Conservation (phyloP, 2,797 vertebrate species). For the Clarias laeviceps region DNA sequence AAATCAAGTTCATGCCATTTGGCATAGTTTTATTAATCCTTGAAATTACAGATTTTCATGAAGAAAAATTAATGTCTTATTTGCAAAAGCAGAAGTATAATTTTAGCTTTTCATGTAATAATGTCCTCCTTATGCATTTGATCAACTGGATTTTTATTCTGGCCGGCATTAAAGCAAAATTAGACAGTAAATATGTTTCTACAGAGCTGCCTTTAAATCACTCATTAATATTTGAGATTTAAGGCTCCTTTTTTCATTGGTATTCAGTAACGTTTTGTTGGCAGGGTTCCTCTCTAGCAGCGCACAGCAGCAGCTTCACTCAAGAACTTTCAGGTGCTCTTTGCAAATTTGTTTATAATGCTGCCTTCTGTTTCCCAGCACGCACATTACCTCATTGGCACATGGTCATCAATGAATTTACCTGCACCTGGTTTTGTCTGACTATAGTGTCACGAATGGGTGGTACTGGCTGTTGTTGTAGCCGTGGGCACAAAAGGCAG, state of each 20-base stretch:
- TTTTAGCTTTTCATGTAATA: not conserved
- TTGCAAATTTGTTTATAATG: no score
- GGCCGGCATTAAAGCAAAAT: not conserved
- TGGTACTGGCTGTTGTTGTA: no score
- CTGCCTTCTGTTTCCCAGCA: no score
- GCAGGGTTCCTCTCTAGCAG: no score
- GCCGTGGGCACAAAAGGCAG: no score
- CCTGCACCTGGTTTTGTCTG: no score
- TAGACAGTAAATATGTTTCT: not conserved
- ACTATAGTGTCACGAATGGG: no score
- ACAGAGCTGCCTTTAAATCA: not conserved
- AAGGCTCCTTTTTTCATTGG: not conserved
- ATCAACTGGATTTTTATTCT: not conserved
- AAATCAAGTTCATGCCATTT: no score
- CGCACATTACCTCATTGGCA: no score
- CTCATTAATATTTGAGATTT: not conserved
- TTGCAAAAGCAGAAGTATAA: not conserved
- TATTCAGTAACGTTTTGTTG: not conserved
- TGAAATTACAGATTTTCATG: not conserved
- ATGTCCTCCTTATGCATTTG: not conserved
- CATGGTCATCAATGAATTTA: no score
- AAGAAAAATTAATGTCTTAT: not conserved
- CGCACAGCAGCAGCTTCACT: no score
- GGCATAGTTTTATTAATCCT: not conserved
- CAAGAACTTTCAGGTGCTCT: no score